Evolutionary conservation across 1,140 invertebrate species (phyloP), one percentile per base, ranked within the genome.

Genomic region (Leptopilina clavipes): DNA sequence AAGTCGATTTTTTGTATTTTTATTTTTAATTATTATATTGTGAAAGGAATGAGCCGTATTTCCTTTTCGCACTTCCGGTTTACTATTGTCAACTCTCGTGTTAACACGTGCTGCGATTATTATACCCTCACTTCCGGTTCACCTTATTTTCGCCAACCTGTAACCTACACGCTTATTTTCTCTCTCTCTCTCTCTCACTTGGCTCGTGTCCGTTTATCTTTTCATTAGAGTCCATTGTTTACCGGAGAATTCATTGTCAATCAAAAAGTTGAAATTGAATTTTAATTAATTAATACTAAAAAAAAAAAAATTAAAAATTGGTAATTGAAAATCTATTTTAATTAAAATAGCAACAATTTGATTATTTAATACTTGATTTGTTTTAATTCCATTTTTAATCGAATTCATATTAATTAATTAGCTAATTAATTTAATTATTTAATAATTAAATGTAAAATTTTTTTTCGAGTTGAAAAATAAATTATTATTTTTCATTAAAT

Each of bases 31-130:
- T n/a, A 17, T 52, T 52, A 17, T 52, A 17, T 52, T n/a, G 14
- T 17, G 14, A 17, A 52, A 17, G n/a, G 14, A 17, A 17, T 52
- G 6, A 17, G 17, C 14, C n/a, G 48, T 52, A 52, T 52, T 52
- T 52, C n/a, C 14, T n/a, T n/a, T n/a, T 8, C 48, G 14, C 48
- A 17, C 48, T 52, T 52, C 48, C 48, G 48, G 14, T 52, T 52
- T 52, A 52, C n/a, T 52, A 52, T 52, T 52, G 48, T 52, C 48
- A 52, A 52, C 48, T 52, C 48, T 52, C 12, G 48, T 17, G 48
- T 52, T 52, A 52, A 17, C 48, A 52, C 48, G 48, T 52, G 48
- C 48, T 52, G 48, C 48, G 48, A 52, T 52, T 52, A 52, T 52
- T 52, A n/a, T 52, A 17, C 48, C 48, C 48, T 52, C 14, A 52